These are phyloP conservation scores for Hydra vulgaris DNA, from an alignment of 30 jellyfish, hydroid and myxozoan genomes.

Conservation along the genomic window DNA sequence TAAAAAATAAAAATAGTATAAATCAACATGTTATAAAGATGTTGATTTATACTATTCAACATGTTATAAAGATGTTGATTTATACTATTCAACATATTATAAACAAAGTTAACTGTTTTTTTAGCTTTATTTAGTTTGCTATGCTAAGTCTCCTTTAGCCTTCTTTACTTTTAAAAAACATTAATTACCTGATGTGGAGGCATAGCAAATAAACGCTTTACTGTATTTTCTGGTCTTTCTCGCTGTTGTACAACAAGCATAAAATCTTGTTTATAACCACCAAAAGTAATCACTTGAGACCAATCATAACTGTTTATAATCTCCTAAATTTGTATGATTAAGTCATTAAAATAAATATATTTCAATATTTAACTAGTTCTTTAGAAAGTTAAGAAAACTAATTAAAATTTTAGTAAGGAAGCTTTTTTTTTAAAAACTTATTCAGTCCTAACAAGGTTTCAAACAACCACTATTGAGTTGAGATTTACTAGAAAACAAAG, in stretches of 20 bases:
- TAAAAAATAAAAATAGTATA: too few species aligned
- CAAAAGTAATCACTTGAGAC: constrained; percentile 73
- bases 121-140: too few species aligned
- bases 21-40: too few species aligned
- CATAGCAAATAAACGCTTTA: constrained; percentile 74
- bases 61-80: too few species aligned
- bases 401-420: not conserved
- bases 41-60: too few species aligned
- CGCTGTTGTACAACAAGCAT: constrained; percentile 86
- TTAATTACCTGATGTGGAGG: constrained; percentile 29
- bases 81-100: too few species aligned
- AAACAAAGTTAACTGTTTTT: too few species aligned
- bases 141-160: too few species aligned
- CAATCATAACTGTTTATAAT: constrained; percentile 23
- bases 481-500: too few species aligned
- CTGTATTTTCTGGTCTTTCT: constrained; percentile 40
- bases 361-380: not conserved
- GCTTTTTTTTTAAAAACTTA: not conserved
- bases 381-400: not conserved
- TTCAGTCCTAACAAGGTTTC: too few species aligned
- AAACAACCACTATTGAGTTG: too few species aligned
- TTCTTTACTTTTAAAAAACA: too few species aligned
- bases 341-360: not conserved
- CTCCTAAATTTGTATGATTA: constrained; percentile 17
- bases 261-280: constrained; percentile 89